These are phyloP conservation scores for Lasioglossum malachurum DNA, from an alignment of 2,888 invertebrate genomes.

Conservation along the genomic window DNA sequence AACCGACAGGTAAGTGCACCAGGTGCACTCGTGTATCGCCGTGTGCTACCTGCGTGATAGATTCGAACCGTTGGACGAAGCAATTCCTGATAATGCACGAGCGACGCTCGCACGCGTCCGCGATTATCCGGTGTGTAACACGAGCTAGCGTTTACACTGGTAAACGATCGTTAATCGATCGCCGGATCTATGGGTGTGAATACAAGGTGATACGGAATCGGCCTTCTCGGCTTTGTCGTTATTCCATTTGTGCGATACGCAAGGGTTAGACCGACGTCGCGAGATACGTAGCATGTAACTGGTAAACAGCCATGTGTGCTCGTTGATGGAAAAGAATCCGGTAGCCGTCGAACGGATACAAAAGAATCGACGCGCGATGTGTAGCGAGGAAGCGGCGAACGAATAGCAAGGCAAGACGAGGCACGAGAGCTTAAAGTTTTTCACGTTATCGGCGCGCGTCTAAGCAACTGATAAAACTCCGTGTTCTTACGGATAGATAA, in stretches of 20 bases:
- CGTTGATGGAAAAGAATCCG: neutral
- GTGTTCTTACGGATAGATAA: slow-evolving; percentile 83
- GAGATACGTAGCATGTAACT: neutral
- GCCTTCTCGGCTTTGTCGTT: neutral
- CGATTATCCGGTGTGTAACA: slow-evolving; percentile 6
- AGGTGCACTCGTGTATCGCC: slow-evolving; percentile 47
- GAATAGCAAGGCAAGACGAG: slow-evolving; percentile 41
- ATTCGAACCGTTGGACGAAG: slow-evolving; percentile 15
- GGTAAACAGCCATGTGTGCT: neutral
- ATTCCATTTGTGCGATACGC: neutral
- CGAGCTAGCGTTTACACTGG: slow-evolving; percentile 2
- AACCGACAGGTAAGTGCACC: slow-evolving; percentile 54
- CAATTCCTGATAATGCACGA: slow-evolving; percentile 22
- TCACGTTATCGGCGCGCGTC: slow-evolving; percentile 79
- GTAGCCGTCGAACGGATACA: neutral
- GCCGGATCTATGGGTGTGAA: neutral
- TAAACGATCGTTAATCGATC: slow-evolving; percentile 11
- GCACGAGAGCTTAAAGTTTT: slow-evolving; percentile 72
- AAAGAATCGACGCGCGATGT: slow-evolving; percentile 30
- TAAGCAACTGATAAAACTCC: slow-evolving; percentile 84
- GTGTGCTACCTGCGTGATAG: slow-evolving; percentile 26
- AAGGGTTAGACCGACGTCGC: neutral
- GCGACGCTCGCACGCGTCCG: neutral
- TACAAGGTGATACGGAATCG: neutral
- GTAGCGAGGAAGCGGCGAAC: slow-evolving; percentile 56